Percentiles rank a stretch among this genome's conserved stretches.
Evolutionary conservation across 2,113 vertebrate species (phyloP).

Genomic region (Morphnarchus princeps): DNA sequence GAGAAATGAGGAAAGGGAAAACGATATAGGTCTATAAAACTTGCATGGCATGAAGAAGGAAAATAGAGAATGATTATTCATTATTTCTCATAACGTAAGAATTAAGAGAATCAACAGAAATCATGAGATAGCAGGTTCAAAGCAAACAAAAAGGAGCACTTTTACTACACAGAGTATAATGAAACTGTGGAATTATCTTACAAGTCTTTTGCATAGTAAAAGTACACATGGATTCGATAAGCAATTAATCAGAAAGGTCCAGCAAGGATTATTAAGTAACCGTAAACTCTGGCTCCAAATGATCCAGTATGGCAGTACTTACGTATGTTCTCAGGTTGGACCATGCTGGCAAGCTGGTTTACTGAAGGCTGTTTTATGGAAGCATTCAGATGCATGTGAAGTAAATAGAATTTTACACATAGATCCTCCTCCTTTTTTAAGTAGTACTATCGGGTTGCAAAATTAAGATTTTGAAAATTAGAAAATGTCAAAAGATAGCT

Average conservation of each 20-base stretch:
- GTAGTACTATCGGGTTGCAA: conserved; percentile 37
- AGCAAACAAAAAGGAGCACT: neutral
- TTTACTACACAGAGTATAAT: neutral
- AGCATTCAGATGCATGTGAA: conserved; percentile 42
- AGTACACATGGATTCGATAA: neutral
- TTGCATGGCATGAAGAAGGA: neutral
- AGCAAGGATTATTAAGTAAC: neutral
- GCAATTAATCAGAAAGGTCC: neutral
- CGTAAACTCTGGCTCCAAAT: neutral
- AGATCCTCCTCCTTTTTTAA: conserved; percentile 46
- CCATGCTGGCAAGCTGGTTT: conserved; percentile 18
- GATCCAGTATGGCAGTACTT: neutral
- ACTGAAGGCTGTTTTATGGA: conserved; percentile 37
- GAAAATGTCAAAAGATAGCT: neutral
- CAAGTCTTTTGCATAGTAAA: neutral
- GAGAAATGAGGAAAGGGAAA: neutral
- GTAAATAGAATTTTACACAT: conserved; percentile 39
- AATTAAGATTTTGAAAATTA: conserved; percentile 51
- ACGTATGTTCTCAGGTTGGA: neutral
- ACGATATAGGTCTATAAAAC: neutral
- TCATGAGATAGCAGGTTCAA: neutral
- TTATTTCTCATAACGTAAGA: neutral
- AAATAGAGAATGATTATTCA: neutral
- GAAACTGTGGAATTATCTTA: neutral
- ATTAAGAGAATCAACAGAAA: neutral